Evolutionary conservation across 2,797 vertebrate species (phyloP), one percentile per base, ranked within the genome.

Genomic region (Sylvia borin): DNA sequence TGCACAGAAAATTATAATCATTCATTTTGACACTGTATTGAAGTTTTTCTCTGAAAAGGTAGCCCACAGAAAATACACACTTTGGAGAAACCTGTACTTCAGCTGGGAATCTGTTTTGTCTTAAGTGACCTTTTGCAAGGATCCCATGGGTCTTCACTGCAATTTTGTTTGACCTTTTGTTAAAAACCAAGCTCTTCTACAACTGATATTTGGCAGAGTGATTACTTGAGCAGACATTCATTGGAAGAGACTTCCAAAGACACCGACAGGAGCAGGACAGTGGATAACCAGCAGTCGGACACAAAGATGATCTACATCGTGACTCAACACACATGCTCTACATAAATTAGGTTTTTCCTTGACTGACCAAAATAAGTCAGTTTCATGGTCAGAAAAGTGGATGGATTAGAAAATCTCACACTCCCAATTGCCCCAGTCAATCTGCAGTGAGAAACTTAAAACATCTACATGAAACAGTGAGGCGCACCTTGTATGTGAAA

Each of bases 111-210:
- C 66, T 10, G 7, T 68, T 95, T 74, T 91, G 48, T 94, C 82
- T 85, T 88, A 86, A 88, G 76, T 79, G 91, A 96, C 94, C 95
- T 97, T 97, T 97, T 73, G 32, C 32, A 84, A 82, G 82, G 40
- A 81, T 93, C 91, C 64, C 85, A 9, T 25, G 90, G 73, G 95
- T 47, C 95, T 88, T 81, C 60, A 50, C 10, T 92, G 92, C 91
- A 96, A 94, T 97, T 96, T 97, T 94, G 75, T 91, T 84, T 93
- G 95, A 93, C 91, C 95, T 96, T 96, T 96, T 88, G 71, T 79
- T 93, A 86, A 93, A 95, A 96, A 66, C 75, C 73, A 79, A 71
- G 79, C 89, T 93, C 70, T 92, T 88, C 62, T 47, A 72, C 82
- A 88, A 81, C 85, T 91, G 92, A 38, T 97, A 81, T 96, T 97